Evolutionary conservation across 2,888 invertebrate species (phyloP).

Genomic region (Amphimallon solstitiale): DNA sequence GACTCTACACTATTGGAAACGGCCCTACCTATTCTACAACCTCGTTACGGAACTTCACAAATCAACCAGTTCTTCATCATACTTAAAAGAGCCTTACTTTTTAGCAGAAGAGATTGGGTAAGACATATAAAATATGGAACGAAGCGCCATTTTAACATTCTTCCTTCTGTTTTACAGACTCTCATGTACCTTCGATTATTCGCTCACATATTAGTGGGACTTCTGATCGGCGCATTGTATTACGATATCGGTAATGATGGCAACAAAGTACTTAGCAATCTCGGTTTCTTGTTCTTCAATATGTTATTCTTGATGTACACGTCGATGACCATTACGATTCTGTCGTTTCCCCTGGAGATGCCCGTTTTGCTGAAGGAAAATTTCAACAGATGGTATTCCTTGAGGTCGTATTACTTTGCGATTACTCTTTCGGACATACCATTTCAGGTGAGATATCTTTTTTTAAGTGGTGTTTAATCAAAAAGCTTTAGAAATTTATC

Average conservation of each 20-base stretch:
- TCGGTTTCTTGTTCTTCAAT: slow-evolving; percentile 97
- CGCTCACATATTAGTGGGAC: slow-evolving; percentile 92
- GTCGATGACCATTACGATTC: slow-evolving; percentile 98
- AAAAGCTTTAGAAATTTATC: too few relatives aligned
- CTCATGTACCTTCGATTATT: slow-evolving; percentile 93
- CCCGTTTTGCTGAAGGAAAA: slow-evolving; percentile 94
- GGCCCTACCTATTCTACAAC: slow-evolving; percentile 69
- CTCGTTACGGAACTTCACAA: slow-evolving; percentile 85
- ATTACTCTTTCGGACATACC: slow-evolving; percentile 97
- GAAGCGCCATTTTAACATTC: background rate
- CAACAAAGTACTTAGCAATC: slow-evolving; percentile 93
- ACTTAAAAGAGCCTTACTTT: slow-evolving; percentile 83
- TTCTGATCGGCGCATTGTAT: slow-evolving; percentile 94
- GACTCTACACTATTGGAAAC: slow-evolving; percentile 75
- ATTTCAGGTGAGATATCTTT: slow-evolving; percentile 81
- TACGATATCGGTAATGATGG: slow-evolving; percentile 97
- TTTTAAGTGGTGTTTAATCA: background rate
- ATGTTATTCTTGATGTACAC: slow-evolving; percentile 99
- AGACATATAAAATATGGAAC: background rate
- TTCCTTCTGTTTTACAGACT: slow-evolving; percentile 71
- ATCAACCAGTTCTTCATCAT: slow-evolving; percentile 88
- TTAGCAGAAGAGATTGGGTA: slow-evolving; percentile 91
- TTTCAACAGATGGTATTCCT: slow-evolving; percentile 96
- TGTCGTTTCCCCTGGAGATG: slow-evolving; percentile 97
- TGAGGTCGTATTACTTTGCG: slow-evolving; percentile 93